A percentile compares a stretch with the other conserved stretches of the same genome.
phyloP scores from a whole-genome alignment of 2,797 vertebrate genomes.

The Pangasius macronema region DNA sequence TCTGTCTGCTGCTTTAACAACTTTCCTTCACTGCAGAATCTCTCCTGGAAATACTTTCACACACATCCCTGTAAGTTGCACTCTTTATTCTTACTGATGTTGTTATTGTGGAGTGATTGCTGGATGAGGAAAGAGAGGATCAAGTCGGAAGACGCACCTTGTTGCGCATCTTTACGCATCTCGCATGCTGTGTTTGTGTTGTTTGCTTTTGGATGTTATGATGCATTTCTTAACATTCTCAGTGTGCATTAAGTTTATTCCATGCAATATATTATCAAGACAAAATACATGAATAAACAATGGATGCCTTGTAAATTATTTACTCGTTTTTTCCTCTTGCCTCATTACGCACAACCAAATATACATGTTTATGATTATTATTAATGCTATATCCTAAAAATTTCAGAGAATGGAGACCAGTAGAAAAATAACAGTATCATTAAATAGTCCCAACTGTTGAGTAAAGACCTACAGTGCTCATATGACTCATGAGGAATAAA shows the following conservation, averaged over 20 bases:
- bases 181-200: not conserved
- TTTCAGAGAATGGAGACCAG: not conserved
- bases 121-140: not conserved
- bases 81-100: constrained; percentile 11
- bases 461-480: not conserved
- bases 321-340: not conserved
- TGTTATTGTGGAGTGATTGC: not conserved
- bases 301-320: not conserved
- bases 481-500: not conserved
- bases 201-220: not conserved
- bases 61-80: constrained; percentile 68
- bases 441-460: not conserved
- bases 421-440: not conserved
- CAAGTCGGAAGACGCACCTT: not conserved
- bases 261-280: not conserved
- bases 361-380: not conserved
- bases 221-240: not conserved
- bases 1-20: constrained; percentile 46
- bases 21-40: constrained; percentile 19
- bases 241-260: not conserved
- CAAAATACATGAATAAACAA: not conserved
- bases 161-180: constrained; percentile 23
- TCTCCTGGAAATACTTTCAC: constrained; percentile 66
- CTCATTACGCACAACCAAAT: not conserved
- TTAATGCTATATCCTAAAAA: not conserved